These are phyloP conservation scores for Pelodiscus sinensis DNA, from an alignment of 2,113 vertebrate species.

Conservation along the genomic window DNA sequence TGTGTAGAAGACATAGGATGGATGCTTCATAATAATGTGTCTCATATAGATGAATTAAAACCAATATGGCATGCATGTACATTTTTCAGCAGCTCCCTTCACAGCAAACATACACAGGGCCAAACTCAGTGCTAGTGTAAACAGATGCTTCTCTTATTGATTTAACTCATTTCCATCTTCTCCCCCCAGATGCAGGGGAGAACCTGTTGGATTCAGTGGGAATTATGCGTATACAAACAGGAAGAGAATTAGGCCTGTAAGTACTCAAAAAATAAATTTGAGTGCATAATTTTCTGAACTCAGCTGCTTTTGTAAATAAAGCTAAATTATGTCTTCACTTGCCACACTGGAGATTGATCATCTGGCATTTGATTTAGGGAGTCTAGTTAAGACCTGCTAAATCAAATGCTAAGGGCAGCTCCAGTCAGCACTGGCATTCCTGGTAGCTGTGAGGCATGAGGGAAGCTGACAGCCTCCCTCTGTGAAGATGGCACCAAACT, in stretches of 20 bases:
- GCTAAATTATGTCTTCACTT: too few species aligned
- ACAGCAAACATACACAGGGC: fast-evolving
- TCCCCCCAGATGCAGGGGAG: neutral
- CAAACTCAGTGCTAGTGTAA: neutral
- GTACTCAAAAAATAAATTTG: fast-evolving
- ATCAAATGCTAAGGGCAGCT: too few species aligned
- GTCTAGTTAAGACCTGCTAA: too few species aligned
- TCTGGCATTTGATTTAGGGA: too few species aligned
- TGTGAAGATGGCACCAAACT: too few species aligned
- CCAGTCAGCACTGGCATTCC: too few species aligned
- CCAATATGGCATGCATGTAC: neutral
- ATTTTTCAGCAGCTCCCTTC: neutral
- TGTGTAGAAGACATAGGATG: neutral
- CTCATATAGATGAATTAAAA: constrained; percentile 14
- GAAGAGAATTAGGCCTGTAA: neutral
- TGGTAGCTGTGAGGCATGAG: too few species aligned
- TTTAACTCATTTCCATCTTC: fast-evolving
- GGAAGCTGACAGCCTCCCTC: too few species aligned
- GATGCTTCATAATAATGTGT: constrained; percentile 26
- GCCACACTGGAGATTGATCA: too few species aligned
- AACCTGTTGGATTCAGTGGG: fast-evolving
- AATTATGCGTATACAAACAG: neutral
- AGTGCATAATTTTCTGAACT: neutral
- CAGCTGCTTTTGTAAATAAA: fast-evolving
- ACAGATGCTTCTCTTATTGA: fast-evolving